These are phyloP conservation scores for Danio rerio DNA, from an alignment of 2,113 vertebrate species.

Conservation along the genomic window GRCz12tu NC_133185.1:22843501-22844000, in stretches of 20 bases:
- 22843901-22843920: constrained; percentile 68
- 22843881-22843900: constrained; percentile 78
- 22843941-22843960: constrained; percentile 75
- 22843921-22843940: constrained; percentile 58
- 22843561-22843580: too few relatives aligned
- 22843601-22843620: too few relatives aligned
- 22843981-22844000: constrained; percentile 74
- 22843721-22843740: background rate
- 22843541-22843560: too few relatives aligned
- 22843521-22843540: too few relatives aligned
- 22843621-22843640: too few relatives aligned
- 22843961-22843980: constrained; percentile 63
- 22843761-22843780: constrained; percentile 43
- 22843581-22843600: too few relatives aligned
- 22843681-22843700: constrained; percentile 36
- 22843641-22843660: too few relatives aligned
- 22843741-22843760: constrained; percentile 14
- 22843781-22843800: constrained; percentile 64
- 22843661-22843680: background rate
- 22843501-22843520: background rate
- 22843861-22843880: constrained; percentile 73
- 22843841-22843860: constrained; percentile 38
- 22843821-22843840: constrained; percentile 55
- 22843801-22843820: constrained; percentile 69
- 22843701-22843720: constrained; percentile 51